Evolutionary conservation across 2,797 vertebrate genomes (phyloP).

Genomic region (Pseudocheirus occidentalis): DNA sequence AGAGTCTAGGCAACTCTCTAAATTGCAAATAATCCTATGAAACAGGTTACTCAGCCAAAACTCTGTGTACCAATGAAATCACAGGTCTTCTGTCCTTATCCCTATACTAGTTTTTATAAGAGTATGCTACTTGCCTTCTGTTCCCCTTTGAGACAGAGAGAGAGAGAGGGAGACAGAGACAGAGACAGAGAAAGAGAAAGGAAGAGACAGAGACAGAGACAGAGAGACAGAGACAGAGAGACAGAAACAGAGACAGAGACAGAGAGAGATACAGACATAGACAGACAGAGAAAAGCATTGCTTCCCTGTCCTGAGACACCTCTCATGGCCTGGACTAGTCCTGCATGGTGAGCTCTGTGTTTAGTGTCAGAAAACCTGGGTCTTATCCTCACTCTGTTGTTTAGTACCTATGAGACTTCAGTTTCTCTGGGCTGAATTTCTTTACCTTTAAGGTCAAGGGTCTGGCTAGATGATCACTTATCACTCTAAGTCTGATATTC

Average conservation of each 20-base stretch:
- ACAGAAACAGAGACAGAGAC: neutral
- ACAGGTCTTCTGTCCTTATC: too few species aligned
- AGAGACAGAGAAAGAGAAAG: too few species aligned
- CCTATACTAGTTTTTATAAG: too few species aligned
- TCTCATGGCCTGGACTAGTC: neutral
- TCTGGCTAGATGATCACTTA: neutral
- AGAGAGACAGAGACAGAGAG: neutral
- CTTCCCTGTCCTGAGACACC: neutral
- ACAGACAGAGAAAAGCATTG: neutral
- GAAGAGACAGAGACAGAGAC: too few species aligned
- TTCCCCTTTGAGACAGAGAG: neutral
- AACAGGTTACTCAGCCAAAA: too few species aligned
- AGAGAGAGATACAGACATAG: neutral
- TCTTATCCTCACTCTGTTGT: neutral
- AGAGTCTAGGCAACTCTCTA: too few species aligned
- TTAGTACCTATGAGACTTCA: neutral
- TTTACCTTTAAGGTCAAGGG: neutral
- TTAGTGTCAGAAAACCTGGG: neutral
- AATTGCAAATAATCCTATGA: too few species aligned
- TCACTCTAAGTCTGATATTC: neutral
- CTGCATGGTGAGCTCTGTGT: neutral
- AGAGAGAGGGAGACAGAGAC: neutral
- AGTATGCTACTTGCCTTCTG: too few species aligned
- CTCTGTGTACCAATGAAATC: too few species aligned
- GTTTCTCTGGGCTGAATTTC: neutral